Evolutionary conservation across 2,113 vertebrate species (phyloP).

Genomic region (Tragelaphus strepsiceros): DNA sequence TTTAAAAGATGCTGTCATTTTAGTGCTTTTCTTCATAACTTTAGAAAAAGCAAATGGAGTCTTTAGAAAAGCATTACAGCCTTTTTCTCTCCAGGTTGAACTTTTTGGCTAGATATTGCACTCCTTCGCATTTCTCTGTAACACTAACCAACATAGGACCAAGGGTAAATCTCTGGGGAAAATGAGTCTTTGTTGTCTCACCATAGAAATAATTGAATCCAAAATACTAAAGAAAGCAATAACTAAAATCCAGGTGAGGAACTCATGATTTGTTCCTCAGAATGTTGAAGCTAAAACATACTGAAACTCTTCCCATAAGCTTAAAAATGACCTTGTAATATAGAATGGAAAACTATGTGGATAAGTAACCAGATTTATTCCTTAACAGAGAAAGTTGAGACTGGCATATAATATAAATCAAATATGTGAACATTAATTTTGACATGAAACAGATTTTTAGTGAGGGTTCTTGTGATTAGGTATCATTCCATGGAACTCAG

Average conservation of each 20-base stretch:
- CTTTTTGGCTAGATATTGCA: neutral
- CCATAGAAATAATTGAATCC: slow-evolving; percentile 5
- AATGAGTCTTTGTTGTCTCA: slow-evolving; percentile 8
- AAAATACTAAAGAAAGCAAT: slow-evolving; percentile 48
- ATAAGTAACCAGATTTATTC: neutral
- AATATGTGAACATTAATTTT: slow-evolving; percentile 39
- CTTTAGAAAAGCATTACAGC: neutral
- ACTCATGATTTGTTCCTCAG: slow-evolving; percentile 21
- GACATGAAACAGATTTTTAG: neutral
- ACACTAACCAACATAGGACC: neutral
- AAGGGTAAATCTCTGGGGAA: neutral
- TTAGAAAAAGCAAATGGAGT: neutral
- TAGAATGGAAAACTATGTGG: neutral
- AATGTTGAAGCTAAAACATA: neutral
- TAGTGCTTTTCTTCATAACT: neutral
- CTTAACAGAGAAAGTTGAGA: neutral
- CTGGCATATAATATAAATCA: neutral
- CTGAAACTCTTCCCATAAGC: neutral
- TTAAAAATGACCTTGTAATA: neutral
- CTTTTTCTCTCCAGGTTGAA: neutral
- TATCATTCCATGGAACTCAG: neutral
- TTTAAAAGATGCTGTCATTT: neutral
- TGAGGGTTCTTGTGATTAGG: neutral
- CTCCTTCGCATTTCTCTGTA: neutral
- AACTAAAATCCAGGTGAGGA: slow-evolving; percentile 33